Percentiles rank a stretch among this genome's conserved stretches.
These are phyloP conservation scores for Meloidogyne floridensis DNA, from an alignment of 1,140 invertebrate species.

Conservation along the genomic window DNA sequence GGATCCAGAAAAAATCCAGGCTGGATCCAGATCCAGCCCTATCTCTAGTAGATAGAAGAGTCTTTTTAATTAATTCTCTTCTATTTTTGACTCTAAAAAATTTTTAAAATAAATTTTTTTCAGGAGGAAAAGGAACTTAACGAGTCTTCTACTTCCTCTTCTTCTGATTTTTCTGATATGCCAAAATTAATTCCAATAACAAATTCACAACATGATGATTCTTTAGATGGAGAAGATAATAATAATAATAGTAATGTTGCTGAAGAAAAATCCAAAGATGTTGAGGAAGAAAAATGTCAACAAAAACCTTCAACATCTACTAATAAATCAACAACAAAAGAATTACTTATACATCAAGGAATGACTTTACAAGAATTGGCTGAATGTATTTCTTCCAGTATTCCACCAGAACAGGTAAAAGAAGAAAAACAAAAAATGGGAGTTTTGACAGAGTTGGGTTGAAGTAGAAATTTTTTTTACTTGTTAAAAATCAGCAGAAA, in stretches of 20 bases:
- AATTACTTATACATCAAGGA: slow-evolving; percentile 14
- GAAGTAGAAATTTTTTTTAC: too few species aligned
- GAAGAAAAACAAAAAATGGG: too few species aligned
- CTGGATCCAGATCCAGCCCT: too few species aligned
- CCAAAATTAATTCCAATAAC: slow-evolving; percentile 48
- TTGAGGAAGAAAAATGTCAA: not conserved
- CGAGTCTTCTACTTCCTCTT: too few species aligned
- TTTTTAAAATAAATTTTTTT: not conserved
- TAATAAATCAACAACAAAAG: not conserved
- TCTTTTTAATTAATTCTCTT: too few species aligned
- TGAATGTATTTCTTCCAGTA: slow-evolving; percentile 35
- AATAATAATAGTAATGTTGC: not conserved
- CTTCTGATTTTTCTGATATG: slow-evolving; percentile 53
- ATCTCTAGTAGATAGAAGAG: too few species aligned
- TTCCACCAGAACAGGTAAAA: slow-evolving; percentile 33
- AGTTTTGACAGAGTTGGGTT: too few species aligned
- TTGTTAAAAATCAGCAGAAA: too few species aligned
- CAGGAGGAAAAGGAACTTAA: too few species aligned
- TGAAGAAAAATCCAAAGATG: not conserved
- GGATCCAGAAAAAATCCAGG: too few species aligned
- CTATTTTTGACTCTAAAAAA: too few species aligned
- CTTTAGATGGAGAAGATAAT: not conserved
- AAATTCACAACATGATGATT: slow-evolving; percentile 20
- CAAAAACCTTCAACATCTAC: not conserved
- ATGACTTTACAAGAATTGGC: slow-evolving; percentile 39